These are phyloP conservation scores for Tipula vernalis DNA, from an alignment of 2,888 invertebrate species.

Conservation along the genomic window DNA sequence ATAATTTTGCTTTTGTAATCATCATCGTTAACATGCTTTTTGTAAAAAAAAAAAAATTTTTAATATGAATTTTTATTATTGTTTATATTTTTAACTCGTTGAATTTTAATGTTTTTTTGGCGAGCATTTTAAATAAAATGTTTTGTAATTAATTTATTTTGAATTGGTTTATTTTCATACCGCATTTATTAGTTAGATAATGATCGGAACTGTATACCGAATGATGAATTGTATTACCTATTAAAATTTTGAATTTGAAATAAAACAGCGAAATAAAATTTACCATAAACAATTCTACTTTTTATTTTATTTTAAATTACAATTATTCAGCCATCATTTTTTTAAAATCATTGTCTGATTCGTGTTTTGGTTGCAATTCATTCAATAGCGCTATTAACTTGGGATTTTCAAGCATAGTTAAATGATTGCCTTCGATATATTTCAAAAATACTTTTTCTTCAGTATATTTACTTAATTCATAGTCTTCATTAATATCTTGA, in stretches of 20 bases:
- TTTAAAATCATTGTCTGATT: too few relatives aligned
- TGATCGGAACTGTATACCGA: too few relatives aligned
- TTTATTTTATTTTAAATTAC: too few relatives aligned
- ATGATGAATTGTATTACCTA: too few relatives aligned
- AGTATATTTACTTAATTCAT: slow-evolving; percentile 43
- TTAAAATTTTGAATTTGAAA: too few relatives aligned
- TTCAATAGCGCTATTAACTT: slow-evolving; percentile 48
- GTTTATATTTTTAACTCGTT: not conserved
- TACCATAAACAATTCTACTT: too few relatives aligned
- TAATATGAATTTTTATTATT: not conserved
- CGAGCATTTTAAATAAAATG: too few relatives aligned
- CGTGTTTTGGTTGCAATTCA: slow-evolving; percentile 17
- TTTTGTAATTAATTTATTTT: too few relatives aligned
- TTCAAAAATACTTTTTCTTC: slow-evolving; percentile 44
- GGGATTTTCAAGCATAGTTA: slow-evolving; percentile 53
- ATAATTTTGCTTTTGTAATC: not conserved
- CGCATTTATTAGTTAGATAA: too few relatives aligned
- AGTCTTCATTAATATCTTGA: slow-evolving; percentile 43
- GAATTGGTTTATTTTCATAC: too few relatives aligned
- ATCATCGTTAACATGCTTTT: not conserved
- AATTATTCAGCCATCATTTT: too few relatives aligned
- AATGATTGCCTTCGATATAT: slow-evolving; percentile 46
- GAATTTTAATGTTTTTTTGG: not conserved
- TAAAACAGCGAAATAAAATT: too few relatives aligned
- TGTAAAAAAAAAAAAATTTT: not conserved